Conservation (phyloP, 2,113 vertebrate genomes). For the Blennius ocellaris region DNA sequence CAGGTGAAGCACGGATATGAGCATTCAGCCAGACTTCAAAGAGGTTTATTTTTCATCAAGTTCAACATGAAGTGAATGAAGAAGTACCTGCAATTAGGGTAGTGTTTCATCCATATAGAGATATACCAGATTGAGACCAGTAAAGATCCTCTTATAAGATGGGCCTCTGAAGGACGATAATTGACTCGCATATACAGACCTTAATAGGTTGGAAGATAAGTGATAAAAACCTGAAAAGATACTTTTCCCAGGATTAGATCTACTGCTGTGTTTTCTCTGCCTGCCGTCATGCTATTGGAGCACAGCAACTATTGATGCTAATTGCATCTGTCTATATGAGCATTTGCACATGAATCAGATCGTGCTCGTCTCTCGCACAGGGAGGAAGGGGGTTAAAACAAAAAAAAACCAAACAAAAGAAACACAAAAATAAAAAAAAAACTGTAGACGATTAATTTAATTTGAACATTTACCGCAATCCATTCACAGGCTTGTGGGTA, state of each 20-base stretch:
- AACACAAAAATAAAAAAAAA: too few species aligned
- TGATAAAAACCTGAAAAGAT: background rate
- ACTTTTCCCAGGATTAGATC: background rate
- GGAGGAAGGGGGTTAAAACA: background rate
- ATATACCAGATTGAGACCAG: too few species aligned
- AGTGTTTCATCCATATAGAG: too few species aligned
- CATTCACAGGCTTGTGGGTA: slow-evolving; percentile 27
- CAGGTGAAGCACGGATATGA: too few species aligned
- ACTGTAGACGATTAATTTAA: slow-evolving; percentile 36
- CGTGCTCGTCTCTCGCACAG: slow-evolving; percentile 20
- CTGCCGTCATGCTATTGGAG: slow-evolving; percentile 9
- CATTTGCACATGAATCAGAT: slow-evolving; percentile 32
- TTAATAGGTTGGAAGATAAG: background rate
- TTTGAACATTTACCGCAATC: slow-evolving; percentile 44
- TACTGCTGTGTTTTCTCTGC: slow-evolving; percentile 1
- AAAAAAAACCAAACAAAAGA: too few species aligned
- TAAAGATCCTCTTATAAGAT: too few species aligned
- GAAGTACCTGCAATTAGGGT: too few species aligned
- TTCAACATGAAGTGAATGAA: too few species aligned
- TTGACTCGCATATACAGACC: too few species aligned
- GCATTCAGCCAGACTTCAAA: too few species aligned
- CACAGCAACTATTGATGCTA: slow-evolving; percentile 19
- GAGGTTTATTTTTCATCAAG: too few species aligned
- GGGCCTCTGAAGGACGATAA: too few species aligned
- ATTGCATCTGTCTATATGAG: slow-evolving; percentile 23